Conservation (phyloP, 2,797 vertebrate species). For the Sphaeramia orbicularis region DNA sequence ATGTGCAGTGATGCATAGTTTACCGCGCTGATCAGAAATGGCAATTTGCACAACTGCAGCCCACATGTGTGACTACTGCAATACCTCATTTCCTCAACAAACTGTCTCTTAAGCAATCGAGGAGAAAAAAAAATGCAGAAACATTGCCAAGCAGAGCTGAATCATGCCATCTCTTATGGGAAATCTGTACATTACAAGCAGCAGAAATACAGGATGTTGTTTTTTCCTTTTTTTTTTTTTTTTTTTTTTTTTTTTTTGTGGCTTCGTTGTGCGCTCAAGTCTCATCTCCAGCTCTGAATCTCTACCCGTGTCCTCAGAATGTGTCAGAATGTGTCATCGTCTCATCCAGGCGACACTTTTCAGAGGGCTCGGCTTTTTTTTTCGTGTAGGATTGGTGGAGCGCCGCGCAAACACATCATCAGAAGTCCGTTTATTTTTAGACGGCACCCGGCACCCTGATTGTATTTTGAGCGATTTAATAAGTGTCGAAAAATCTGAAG, state of each 20-base stretch:
- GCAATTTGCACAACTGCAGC: no score
- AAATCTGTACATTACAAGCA: slow-evolving; percentile 53
- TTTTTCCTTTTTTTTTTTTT: no score
- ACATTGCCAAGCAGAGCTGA: slow-evolving; percentile 27
- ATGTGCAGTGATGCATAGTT: no score
- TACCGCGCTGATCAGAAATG: no score
- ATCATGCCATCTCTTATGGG: slow-evolving; percentile 40
- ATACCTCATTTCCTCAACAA: no score
- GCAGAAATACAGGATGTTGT: slow-evolving; percentile 48
- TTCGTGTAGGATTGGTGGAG: slow-evolving; percentile 9
- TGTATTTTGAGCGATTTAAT: slow-evolving; percentile 71
- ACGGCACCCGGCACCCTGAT: slow-evolving; percentile 41
- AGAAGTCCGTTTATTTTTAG: slow-evolving; percentile 67
- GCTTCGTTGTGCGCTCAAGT: slow-evolving; percentile 56
- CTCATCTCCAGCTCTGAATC: slow-evolving; percentile 45
- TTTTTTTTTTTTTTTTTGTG: background rate
- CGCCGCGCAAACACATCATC: slow-evolving; percentile 13
- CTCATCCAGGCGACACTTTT: slow-evolving; percentile 43
- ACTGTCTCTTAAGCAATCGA: no score
- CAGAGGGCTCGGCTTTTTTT: slow-evolving; percentile 39
- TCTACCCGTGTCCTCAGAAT: slow-evolving; percentile 55
- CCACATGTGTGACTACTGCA: no score
- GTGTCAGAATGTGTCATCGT: slow-evolving; percentile 60
- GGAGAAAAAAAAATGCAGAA: no score
- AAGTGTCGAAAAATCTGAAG: slow-evolving; percentile 49